Evolutionary conservation across 2,113 vertebrate genomes (phyloP).

Genomic region (Tor tambroides): DNA sequence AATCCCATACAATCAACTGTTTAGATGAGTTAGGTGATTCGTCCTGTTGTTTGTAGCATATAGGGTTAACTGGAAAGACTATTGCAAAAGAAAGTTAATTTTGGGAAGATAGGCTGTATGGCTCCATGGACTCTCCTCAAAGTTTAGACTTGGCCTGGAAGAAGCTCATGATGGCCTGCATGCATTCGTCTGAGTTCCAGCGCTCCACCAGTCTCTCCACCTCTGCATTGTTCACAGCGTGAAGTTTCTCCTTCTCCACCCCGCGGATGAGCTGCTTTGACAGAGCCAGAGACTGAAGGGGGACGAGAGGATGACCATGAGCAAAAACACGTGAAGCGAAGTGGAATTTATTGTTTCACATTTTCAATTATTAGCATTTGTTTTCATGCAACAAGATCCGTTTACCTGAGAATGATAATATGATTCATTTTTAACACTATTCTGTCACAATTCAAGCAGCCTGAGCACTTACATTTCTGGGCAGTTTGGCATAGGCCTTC

Average conservation of each 20-base stretch:
- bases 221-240: conserved; percentile 80
- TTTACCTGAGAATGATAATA: not conserved
- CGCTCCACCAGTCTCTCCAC: conserved; percentile 77
- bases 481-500: conserved; percentile 80
- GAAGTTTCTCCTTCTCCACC: conserved; percentile 81
- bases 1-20: not conserved
- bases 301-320: not conserved
- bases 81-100: not conserved
- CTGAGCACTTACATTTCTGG: conserved; percentile 78
- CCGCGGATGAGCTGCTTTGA: conserved; percentile 88
- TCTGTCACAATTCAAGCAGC: not conserved
- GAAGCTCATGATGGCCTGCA: conserved; percentile 83
- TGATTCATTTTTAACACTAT: not conserved
- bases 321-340: not conserved
- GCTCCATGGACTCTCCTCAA: conserved; percentile 28
- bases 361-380: not conserved
- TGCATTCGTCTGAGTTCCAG: conserved; percentile 85
- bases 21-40: not conserved
- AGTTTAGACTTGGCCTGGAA: conserved; percentile 85
- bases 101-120: not conserved
- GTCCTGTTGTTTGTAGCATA: not conserved
- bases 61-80: not conserved
- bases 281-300: conserved; percentile 77
- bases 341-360: not conserved
- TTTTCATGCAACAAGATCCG: not conserved